phyloP scores from a whole-genome alignment of 2,888 invertebrate genomes.

The Carpatolechia fugitivella region DNA sequence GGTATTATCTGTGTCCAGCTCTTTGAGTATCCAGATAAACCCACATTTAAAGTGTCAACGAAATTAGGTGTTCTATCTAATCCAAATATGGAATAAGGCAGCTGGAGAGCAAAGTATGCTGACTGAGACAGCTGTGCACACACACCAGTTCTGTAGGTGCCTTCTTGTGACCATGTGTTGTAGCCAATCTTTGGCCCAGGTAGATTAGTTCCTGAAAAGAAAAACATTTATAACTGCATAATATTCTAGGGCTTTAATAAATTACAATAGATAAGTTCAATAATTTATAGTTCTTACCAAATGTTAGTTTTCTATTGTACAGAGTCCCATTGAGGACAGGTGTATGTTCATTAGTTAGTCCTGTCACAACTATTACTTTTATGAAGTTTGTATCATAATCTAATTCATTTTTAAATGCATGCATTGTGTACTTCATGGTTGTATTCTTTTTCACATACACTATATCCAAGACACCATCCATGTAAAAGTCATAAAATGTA shows the following conservation, averaged over 20 bases:
- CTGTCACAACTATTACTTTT: constrained; percentile 95
- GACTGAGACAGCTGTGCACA: constrained; percentile 95
- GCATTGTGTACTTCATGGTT: constrained; percentile 78
- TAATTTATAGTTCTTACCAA: constrained; percentile 76
- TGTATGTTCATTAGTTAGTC: constrained; percentile 84
- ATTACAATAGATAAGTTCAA: not conserved
- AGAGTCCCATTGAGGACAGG: constrained; percentile 86
- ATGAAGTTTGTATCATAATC: constrained; percentile 97
- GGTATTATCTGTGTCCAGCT: constrained; percentile 97
- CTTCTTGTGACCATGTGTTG: constrained; percentile 93
- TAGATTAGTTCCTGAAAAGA: constrained; percentile 85
- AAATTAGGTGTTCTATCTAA: constrained; percentile 99
- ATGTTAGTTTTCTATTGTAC: constrained; percentile 87
- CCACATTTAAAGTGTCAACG: constrained; percentile 92
- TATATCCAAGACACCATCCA: constrained; percentile 96
- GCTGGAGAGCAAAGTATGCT: constrained; percentile 93
- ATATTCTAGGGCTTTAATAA: not conserved
- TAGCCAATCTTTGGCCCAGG: constrained; percentile 95
- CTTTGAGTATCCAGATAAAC: constrained; percentile 83
- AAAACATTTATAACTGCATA: constrained; percentile 1
- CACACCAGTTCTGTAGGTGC: constrained; percentile 86
- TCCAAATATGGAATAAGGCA: constrained; percentile 97
- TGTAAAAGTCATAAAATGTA: constrained; percentile 95
- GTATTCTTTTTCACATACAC: constrained; percentile 83
- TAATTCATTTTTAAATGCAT: constrained; percentile 91